These are phyloP conservation scores for Sakesphorus luctuosus DNA, from an alignment of 2,113 vertebrate genomes.

Conservation along the genomic window DNA sequence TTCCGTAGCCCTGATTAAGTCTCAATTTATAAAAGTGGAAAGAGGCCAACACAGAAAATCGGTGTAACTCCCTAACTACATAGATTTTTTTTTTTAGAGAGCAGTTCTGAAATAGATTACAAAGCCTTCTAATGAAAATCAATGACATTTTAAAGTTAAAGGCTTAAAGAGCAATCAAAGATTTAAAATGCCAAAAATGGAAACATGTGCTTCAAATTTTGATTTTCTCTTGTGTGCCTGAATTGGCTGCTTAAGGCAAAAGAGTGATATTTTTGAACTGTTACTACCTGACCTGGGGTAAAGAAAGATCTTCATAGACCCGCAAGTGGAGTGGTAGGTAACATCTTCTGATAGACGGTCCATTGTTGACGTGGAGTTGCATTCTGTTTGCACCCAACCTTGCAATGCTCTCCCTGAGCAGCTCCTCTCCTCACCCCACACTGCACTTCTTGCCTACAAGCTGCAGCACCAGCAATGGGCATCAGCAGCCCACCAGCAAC, in stretches of 20 bases:
- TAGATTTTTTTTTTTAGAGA: not conserved
- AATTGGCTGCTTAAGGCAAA: not conserved
- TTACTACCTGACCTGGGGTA: accelerated
- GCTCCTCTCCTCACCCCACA: accelerated
- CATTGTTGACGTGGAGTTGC: not conserved
- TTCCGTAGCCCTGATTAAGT: constrained; percentile 46
- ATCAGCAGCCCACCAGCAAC: not conserved
- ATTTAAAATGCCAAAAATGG: constrained; percentile 1
- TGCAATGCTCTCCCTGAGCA: accelerated
- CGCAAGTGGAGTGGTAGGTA: accelerated
- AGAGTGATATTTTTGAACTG: not conserved
- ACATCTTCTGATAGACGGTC: not conserved
- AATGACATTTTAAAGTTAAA: constrained; percentile 30
- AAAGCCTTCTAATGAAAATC: constrained; percentile 59
- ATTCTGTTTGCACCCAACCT: not conserved
- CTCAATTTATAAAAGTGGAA: constrained; percentile 58
- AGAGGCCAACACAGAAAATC: constrained; percentile 44
- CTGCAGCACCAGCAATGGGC: not conserved
- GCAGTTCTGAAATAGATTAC: constrained; percentile 27
- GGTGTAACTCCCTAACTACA: constrained; percentile 18
- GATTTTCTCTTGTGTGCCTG: not conserved
- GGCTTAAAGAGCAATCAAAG: not conserved
- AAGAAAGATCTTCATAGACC: not conserved
- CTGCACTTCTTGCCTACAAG: not conserved
- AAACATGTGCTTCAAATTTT: not conserved